Evolutionary conservation across 2,113 vertebrate species (phyloP).

Genomic region (Silurus asotus): DNA sequence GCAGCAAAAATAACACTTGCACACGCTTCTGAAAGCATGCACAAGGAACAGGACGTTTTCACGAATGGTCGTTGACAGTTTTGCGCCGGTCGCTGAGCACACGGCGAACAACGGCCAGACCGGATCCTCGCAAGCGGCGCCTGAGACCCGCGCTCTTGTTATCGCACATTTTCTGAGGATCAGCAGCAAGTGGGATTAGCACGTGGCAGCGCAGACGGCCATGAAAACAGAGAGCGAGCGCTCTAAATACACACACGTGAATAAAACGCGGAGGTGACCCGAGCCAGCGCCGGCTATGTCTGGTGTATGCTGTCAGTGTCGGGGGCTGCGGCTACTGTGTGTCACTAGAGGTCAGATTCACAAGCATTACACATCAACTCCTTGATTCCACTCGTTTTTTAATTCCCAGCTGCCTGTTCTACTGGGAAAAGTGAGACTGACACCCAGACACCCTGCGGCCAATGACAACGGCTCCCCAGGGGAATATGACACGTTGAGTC

Average conservation of each 20-base stretch:
- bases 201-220: slow-evolving; percentile 29
- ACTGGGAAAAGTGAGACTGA: slow-evolving; percentile 35
- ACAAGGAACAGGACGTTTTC: background rate
- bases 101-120: background rate
- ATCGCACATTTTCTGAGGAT: slow-evolving; percentile 36
- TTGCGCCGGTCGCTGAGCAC: background rate
- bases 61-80: background rate
- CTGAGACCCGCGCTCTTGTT: slow-evolving; percentile 27
- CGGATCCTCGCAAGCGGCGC: background rate
- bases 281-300: slow-evolving; percentile 13
- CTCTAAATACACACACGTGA: slow-evolving; percentile 22
- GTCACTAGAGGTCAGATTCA: slow-evolving; percentile 20
- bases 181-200: slow-evolving; percentile 39
- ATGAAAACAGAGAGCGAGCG: slow-evolving; percentile 40
- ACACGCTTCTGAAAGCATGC: slow-evolving; percentile 34
- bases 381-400: slow-evolving; percentile 18
- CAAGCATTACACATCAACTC: slow-evolving; percentile 32
- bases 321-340: slow-evolving; percentile 1
- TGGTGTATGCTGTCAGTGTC: slow-evolving; percentile 7
- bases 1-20: slow-evolving; percentile 56
- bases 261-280: slow-evolving; percentile 20
- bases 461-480: slow-evolving; percentile 34
- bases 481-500: slow-evolving; percentile 28
- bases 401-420: slow-evolving; percentile 34
- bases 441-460: slow-evolving; percentile 35